Evolutionary conservation across 2,888 invertebrate genomes (phyloP), one percentile per base, ranked within the genome.

Genomic region (Eubasilissa splendida): DNA sequence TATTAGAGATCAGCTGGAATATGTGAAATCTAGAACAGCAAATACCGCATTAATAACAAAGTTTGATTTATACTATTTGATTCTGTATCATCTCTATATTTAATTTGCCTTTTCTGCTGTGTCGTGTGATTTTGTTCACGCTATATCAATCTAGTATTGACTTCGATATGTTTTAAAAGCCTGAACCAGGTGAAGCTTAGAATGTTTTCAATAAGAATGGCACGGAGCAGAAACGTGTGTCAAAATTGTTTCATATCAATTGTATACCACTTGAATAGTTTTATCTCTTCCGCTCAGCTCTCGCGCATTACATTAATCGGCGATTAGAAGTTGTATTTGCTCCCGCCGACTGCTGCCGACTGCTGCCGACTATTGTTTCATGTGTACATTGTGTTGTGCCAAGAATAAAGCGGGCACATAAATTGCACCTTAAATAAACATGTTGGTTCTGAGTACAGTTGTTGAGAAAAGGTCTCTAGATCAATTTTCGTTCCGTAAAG

Each of bases 401-500:
- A 22, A 71, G 71, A 71, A 71, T 71, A 71, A 71, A 71, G 54
- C 58, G 71, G 22, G 22, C 71, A 33, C 71, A 71, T 71, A 71
- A 71, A 71, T 71, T 71, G 71, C 52, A 71, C 71, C 71, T 56
- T 71, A 52, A 50, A 71, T 53, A 71, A 22, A 70, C 31, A 22
- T 31, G 4, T 53, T 22, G 53, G 9, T 53, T 53, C 33, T 53
- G 31, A 53, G n/a, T 53, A 14, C 68, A 14, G n/a, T 14, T 50
- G 54, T 22, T 54, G 33, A 31, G 54, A 53, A 71, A 71, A 71
- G 71, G 53, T 71, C 71, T 14, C 54, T 54, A 33, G 71, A 54
- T 54, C 53, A 53, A 71, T 71, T 54, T 71, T 71, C 11, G 71
- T 54, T 11, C 14, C 8, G 42, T 7, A 33, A 63, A 33, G 22